Percentiles rank a stretch among this genome's conserved stretches.
Conservation (phyloP, 2,113 vertebrate genomes). For the Phycodurus eques region DNA sequence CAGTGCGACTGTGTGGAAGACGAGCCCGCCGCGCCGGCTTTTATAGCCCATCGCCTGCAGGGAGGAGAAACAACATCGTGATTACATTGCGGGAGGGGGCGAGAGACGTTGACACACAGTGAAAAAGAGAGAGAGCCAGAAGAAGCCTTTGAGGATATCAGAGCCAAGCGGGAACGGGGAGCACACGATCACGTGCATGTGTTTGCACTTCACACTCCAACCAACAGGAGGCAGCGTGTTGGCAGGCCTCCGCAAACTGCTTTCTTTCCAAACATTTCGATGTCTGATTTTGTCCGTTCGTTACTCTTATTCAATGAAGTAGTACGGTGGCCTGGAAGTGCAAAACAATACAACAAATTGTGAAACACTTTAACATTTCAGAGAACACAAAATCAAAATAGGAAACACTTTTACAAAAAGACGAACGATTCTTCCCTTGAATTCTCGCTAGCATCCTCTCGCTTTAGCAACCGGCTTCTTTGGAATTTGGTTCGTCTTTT, state of each 20-base stretch:
- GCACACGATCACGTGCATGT: too few species aligned
- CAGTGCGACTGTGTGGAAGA: conserved; percentile 37
- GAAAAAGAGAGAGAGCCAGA: conserved; percentile 18
- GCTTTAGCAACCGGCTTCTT: too few species aligned
- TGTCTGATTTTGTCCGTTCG: too few species aligned
- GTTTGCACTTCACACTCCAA: neutral
- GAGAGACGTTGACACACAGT: conserved; percentile 24
- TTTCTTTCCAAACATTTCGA: neutral
- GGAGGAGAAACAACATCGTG: conserved; percentile 57
- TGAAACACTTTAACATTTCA: too few species aligned
- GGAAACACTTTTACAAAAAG: too few species aligned
- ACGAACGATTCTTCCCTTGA: too few species aligned
- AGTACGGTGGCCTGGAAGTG: too few species aligned
- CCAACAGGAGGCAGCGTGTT: neutral
- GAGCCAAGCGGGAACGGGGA: conserved; percentile 24
- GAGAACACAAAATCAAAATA: too few species aligned
- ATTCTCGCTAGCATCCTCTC: too few species aligned
- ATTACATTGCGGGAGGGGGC: conserved; percentile 50
- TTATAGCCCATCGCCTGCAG: conserved; percentile 51
- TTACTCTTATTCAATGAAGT: too few species aligned
- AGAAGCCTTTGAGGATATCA: conserved; percentile 38
- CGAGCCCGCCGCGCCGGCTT: conserved; percentile 52
- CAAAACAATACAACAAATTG: too few species aligned
- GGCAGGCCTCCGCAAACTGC: neutral
- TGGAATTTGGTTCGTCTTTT: too few species aligned